Percentiles rank a stretch among this genome's conserved stretches.
Conservation (phyloP, 2,888 invertebrate species). For the Alcis repandata region DNA sequence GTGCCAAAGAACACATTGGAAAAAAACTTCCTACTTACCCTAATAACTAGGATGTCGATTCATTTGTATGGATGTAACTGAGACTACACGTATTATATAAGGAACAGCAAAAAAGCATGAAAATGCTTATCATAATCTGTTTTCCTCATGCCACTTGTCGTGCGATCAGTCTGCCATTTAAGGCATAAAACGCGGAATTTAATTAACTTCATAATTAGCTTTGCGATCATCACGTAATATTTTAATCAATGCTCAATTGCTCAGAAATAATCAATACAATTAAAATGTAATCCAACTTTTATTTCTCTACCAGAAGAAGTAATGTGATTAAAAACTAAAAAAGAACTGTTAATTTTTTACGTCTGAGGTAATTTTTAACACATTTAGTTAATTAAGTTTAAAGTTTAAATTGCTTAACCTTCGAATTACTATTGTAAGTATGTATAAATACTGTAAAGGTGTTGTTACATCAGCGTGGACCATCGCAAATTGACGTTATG, state of each 20-base stretch:
- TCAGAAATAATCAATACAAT: too few species aligned
- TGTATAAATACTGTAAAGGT: slow-evolving; percentile 32
- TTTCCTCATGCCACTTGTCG: slow-evolving; percentile 1
- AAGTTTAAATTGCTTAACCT: slow-evolving; percentile 17
- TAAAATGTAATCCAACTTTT: too few species aligned
- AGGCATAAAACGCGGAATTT: not conserved
- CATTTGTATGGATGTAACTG: not conserved
- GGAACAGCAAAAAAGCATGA: slow-evolving; percentile 7
- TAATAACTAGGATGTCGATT: too few species aligned
- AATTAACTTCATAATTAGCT: not conserved
- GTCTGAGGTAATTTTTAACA: too few species aligned
- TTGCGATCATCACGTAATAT: slow-evolving; percentile 2
- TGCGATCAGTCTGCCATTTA: not conserved
- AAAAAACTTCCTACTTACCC: too few species aligned
- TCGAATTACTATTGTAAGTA: not conserved
- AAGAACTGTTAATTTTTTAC: too few species aligned
- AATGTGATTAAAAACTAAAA: too few species aligned
- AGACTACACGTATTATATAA: not conserved
- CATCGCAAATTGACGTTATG: slow-evolving; percentile 44
- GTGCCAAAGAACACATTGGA: too few species aligned
- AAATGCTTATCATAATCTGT: slow-evolving; percentile 1
- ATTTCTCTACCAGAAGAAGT: too few species aligned
- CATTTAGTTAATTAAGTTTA: slow-evolving; percentile 11
- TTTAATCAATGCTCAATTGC: not conserved
- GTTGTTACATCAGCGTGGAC: slow-evolving; percentile 44